phyloP scores from a whole-genome alignment of 2,888 invertebrate species.

The Caenorhabditis becei region DNA sequence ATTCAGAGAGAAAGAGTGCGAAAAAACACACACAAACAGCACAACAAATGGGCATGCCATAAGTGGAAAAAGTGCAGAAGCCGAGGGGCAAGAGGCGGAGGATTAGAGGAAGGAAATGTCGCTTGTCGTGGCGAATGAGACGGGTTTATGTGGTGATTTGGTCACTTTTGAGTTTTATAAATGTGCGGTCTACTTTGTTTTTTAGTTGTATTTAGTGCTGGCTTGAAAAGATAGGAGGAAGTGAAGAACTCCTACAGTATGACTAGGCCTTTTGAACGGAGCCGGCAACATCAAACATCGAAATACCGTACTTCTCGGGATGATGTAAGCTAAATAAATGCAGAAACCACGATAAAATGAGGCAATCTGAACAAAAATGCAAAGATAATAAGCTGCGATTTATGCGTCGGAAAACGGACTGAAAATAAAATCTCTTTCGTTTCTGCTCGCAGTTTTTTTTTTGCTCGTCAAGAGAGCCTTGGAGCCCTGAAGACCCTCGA shows the following conservation, averaged over 20 bases:
- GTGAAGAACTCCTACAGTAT: neutral
- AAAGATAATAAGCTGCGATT: slow-evolving; percentile 51
- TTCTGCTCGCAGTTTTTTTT: slow-evolving; percentile 30
- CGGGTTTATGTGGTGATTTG: slow-evolving; percentile 11
- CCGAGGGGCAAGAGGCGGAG: neutral
- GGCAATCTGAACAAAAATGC: neutral
- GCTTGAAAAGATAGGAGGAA: neutral
- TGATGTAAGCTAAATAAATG: no score
- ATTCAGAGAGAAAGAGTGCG: slow-evolving; percentile 21
- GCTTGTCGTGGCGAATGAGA: slow-evolving; percentile 6
- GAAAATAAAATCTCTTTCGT: slow-evolving; percentile 22
- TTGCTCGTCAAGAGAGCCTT: slow-evolving; percentile 15
- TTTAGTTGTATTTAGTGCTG: neutral
- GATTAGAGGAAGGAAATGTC: slow-evolving; percentile 7
- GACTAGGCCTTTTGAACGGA: neutral
- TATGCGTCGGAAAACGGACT: neutral
- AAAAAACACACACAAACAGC: slow-evolving; percentile 32
- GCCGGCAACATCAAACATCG: neutral
- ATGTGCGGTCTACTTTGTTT: neutral
- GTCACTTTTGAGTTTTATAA: neutral
- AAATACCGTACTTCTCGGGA: slow-evolving; percentile 4
- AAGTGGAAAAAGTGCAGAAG: slow-evolving; percentile 47
- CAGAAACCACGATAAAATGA: neutral
- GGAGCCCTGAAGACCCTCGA: slow-evolving; percentile 23
- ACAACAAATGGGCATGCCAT: slow-evolving; percentile 45